phyloP scores from a whole-genome alignment of 2,113 vertebrate genomes.

The Pavo muticus region DNA sequence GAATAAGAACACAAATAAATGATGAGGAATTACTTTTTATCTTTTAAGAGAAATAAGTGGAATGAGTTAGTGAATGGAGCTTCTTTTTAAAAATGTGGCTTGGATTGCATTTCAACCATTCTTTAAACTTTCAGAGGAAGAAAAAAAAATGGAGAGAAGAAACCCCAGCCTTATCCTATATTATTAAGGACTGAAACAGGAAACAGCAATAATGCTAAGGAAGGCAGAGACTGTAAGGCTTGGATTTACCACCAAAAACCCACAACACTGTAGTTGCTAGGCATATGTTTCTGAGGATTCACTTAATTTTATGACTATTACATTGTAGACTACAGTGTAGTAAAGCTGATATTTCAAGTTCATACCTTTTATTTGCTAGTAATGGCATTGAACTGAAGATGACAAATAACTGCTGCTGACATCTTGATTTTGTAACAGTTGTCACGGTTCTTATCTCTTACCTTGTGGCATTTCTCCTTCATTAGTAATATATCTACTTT shows the following conservation, averaged over 20 bases:
- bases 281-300: slow-evolving; percentile 53
- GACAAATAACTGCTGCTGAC: neutral
- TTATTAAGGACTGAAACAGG: slow-evolving; percentile 74
- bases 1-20: slow-evolving; percentile 36
- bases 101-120: slow-evolving; percentile 62
- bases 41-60: slow-evolving; percentile 45
- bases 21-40: slow-evolving; percentile 53
- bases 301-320: slow-evolving; percentile 31
- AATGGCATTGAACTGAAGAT: neutral
- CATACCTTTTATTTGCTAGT: neutral
- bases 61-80: slow-evolving; percentile 60
- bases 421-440: neutral
- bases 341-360: neutral
- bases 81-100: slow-evolving; percentile 65
- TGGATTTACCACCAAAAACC: slow-evolving; percentile 59
- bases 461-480: neutral
- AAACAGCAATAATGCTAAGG: slow-evolving; percentile 75
- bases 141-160: neutral
- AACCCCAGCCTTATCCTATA: slow-evolving; percentile 54
- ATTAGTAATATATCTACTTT: neutral
- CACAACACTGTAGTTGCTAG: slow-evolving; percentile 57
- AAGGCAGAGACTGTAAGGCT: slow-evolving; percentile 66
- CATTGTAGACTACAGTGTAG: neutral
- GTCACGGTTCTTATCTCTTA: neutral
- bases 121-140: slow-evolving; percentile 34